Percentiles rank a stretch among this genome's conserved stretches.
These are phyloP conservation scores for Alectura lathami DNA, from an alignment of 2,113 vertebrate species.

Conservation along the genomic window DNA sequence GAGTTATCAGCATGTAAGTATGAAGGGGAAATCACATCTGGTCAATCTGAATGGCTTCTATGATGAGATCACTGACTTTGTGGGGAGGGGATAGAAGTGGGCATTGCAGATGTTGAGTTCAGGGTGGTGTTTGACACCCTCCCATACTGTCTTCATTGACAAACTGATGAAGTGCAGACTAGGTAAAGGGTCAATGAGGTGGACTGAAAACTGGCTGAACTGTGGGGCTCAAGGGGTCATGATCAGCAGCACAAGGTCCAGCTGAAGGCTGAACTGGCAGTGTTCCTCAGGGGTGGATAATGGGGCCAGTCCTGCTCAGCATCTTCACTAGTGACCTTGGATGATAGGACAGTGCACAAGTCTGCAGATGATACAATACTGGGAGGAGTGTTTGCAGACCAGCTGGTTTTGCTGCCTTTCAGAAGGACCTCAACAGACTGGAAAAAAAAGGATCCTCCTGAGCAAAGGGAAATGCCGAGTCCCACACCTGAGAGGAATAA, in stretches of 20 bases:
- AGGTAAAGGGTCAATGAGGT: not conserved
- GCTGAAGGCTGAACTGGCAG: not conserved
- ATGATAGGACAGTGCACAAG: not conserved
- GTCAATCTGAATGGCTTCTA: not conserved
- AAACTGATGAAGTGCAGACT: not conserved
- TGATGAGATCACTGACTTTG: not conserved
- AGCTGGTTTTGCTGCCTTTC: not conserved
- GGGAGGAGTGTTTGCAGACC: not conserved
- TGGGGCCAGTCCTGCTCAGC: not conserved
- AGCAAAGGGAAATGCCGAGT: not conserved
- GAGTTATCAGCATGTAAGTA: not conserved
- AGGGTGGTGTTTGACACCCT: not conserved
- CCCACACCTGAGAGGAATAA: not conserved
- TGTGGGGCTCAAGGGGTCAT: not conserved
- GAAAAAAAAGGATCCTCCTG: not conserved
- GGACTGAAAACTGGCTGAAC: not conserved
- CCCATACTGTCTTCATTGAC: not conserved
- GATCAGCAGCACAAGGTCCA: not conserved
- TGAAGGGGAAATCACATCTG: not conserved
- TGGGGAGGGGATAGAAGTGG: not conserved
- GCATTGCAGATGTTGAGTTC: not conserved
- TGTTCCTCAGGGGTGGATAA: fast-evolving
- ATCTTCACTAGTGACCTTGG: not conserved
- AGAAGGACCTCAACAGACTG: not conserved
- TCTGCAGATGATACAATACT: not conserved